Percentiles rank a stretch among this genome's conserved stretches.
phyloP scores from a whole-genome alignment of 2,888 invertebrate genomes.

The Erebia palarica region DNA sequence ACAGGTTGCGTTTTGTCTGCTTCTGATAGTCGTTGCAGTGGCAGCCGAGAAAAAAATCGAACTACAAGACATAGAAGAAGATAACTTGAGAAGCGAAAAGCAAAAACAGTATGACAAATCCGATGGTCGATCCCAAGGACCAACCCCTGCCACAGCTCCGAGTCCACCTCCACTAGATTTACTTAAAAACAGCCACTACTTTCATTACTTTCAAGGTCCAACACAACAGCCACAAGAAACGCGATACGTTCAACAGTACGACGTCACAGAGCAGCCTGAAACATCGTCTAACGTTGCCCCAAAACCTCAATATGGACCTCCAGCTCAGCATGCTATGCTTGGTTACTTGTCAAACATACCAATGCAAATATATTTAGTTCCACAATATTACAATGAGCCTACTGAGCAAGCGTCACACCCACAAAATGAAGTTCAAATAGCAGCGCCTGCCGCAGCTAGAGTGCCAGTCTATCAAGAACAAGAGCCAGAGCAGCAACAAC shows the following conservation, averaged over 20 bases:
- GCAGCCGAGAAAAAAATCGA: slow-evolving; percentile 84
- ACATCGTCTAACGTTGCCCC: slow-evolving; percentile 43
- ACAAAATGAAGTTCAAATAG: slow-evolving; percentile 54
- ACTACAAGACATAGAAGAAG: slow-evolving; percentile 88
- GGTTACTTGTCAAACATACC: slow-evolving; percentile 75
- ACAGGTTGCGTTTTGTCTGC: slow-evolving; percentile 66
- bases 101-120: slow-evolving; percentile 59
- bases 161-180: slow-evolving; percentile 58
- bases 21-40: slow-evolving; percentile 61
- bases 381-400: slow-evolving; percentile 67
- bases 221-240: slow-evolving; percentile 54
- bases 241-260: slow-evolving; percentile 71
- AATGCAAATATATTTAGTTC: slow-evolving; percentile 76
- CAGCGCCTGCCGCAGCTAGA: slow-evolving; percentile 47
- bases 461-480: slow-evolving; percentile 53
- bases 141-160: slow-evolving; percentile 44
- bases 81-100: slow-evolving; percentile 84
- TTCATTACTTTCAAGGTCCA: slow-evolving; percentile 60
- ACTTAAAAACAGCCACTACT: slow-evolving; percentile 60
- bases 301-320: slow-evolving; percentile 52
- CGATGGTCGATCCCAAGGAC: slow-evolving; percentile 49
- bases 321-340: slow-evolving; percentile 61
- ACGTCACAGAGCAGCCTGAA: slow-evolving; percentile 71
- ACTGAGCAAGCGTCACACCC: slow-evolving; percentile 48
- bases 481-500: slow-evolving; percentile 56